Base-by-base conservation (phyloP, 2,113 vertebrate genomes). In the Patagioenas fasciata region DNA sequence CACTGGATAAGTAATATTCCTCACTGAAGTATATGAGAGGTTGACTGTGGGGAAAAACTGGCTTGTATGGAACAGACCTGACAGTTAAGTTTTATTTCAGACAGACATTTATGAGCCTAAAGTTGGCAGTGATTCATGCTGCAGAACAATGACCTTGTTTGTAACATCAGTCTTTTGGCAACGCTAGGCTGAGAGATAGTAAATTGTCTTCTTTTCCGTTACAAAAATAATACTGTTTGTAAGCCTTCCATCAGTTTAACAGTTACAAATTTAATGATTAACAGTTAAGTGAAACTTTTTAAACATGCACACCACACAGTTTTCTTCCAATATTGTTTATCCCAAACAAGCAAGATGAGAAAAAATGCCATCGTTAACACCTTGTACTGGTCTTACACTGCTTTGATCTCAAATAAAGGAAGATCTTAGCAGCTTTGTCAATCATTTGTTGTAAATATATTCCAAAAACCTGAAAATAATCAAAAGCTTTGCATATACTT, bases 71-170 rank as follows among this genome's bases (percentile, higher is more conserved):
- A 92, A 80, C 34, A 34, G 51, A 88, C 53, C 16, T 89, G 64
- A 92, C 66, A 88, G 89, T 47, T 62, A 75, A 80, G 36, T 50
- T 87, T 93, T 92, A 91, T 85, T 96, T 95, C 74, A 95, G 90
- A 88, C 70, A 79, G 65, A 72, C 48, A 26, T 91, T 93, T 95
- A 56, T 86, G 54, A 95, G 61, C 70, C 85, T 54, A 26, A 44
- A 57, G 47, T 84, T 97, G 85, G 89, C 88, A 89, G 79, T 6
- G 51, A 62, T 73, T 87, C 81, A 48, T 26, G 28, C 32, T 48
- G 14, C 34, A 88, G 54, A 95, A 96, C 95, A 93, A 95, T 91
- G 88, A 90, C 79, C 82, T 85, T 69, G 60, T 81, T 94, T 95
- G 84, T 66, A 69, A 80, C 79, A 64, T 71, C 65, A 73, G 57